Percentiles rank a stretch among this genome's conserved stretches.
These are phyloP conservation scores for Tryphoninae sp. DNA, from an alignment of 2,888 invertebrate species.

Conservation along the genomic window DNA sequence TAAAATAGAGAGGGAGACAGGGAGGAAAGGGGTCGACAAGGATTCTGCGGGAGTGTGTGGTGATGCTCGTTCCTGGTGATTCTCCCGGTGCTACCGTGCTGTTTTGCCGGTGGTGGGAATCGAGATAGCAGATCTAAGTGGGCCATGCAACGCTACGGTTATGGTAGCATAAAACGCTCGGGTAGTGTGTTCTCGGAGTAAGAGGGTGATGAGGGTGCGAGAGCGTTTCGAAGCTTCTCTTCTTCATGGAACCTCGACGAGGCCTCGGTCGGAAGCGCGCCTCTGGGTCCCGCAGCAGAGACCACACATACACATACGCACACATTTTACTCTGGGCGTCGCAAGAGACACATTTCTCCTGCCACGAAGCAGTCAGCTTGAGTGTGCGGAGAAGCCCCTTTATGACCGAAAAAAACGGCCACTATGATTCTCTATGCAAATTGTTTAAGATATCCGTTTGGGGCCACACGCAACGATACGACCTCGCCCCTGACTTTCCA, in stretches of 20 bases:
- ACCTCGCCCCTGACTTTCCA: slow-evolving; percentile 41
- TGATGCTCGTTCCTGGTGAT: slow-evolving; percentile 58
- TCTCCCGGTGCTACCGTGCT: slow-evolving; percentile 55
- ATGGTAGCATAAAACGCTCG: slow-evolving; percentile 81
- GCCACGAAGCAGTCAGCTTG: slow-evolving; percentile 68
- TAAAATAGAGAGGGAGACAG: slow-evolving; percentile 12
- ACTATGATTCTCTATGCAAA: slow-evolving; percentile 81
- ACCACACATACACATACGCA: no score
- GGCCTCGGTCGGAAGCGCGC: slow-evolving; percentile 23
- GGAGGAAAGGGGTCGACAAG: slow-evolving; percentile 17
- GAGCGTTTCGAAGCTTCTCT: slow-evolving; percentile 47
- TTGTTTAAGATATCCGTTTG: slow-evolving; percentile 80
- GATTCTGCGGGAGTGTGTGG: slow-evolving; percentile 46
- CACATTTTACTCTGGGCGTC: slow-evolving; percentile 55
- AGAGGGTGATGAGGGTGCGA: slow-evolving; percentile 43
- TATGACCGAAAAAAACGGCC: slow-evolving; percentile 79
- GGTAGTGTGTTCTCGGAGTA: slow-evolving; percentile 62
- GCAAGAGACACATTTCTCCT: slow-evolving; percentile 63
- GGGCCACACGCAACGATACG: slow-evolving; percentile 58
- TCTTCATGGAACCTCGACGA: slow-evolving; percentile 46
- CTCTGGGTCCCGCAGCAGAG: slow-evolving; percentile 32
- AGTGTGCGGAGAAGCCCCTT: slow-evolving; percentile 77
- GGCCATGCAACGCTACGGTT: slow-evolving; percentile 81
- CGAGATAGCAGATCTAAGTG: slow-evolving; percentile 81
- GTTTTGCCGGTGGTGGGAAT: slow-evolving; percentile 70